Evolutionary conservation across 2,113 vertebrate species (phyloP).

Genomic region (Eleginops maclovinus): DNA sequence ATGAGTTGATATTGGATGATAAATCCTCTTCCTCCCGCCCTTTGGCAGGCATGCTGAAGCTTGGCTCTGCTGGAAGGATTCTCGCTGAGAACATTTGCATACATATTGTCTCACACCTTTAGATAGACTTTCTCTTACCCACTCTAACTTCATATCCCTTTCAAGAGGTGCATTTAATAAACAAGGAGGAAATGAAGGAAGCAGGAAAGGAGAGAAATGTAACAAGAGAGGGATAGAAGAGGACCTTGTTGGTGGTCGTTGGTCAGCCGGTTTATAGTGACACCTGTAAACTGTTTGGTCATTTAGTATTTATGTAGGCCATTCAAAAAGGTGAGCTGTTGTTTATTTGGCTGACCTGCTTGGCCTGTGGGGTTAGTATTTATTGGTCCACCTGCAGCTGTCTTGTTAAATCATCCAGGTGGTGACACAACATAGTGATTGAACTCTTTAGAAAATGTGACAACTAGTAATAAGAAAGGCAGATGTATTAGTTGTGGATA

Average conservation of each 20-base stretch:
- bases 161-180: slow-evolving; percentile 60
- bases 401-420: slow-evolving; percentile 29
- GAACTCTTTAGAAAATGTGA: not conserved
- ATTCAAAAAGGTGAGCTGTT: slow-evolving; percentile 17
- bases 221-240: not conserved
- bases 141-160: slow-evolving; percentile 49
- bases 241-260: slow-evolving; percentile 3
- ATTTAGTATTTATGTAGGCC: slow-evolving; percentile 33
- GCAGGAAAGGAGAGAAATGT: slow-evolving; percentile 14
- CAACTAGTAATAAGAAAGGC: not conserved
- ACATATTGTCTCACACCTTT: slow-evolving; percentile 84
- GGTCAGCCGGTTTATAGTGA: slow-evolving; percentile 7
- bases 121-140: slow-evolving; percentile 57
- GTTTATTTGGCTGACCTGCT: slow-evolving; percentile 7
- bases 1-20: slow-evolving; percentile 72
- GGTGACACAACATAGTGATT: not conserved
- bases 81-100: slow-evolving; percentile 79
- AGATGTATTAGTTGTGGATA: not conserved
- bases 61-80: slow-evolving; percentile 36
- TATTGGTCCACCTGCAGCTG: slow-evolving; percentile 1
- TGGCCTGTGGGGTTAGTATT: slow-evolving; percentile 26
- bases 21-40: slow-evolving; percentile 66
- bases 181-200: slow-evolving; percentile 52
- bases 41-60: slow-evolving; percentile 42
- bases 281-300: slow-evolving; percentile 25